phyloP scores from a whole-genome alignment of 2,888 invertebrate genomes.

The Amphipoea oculea region DNA sequence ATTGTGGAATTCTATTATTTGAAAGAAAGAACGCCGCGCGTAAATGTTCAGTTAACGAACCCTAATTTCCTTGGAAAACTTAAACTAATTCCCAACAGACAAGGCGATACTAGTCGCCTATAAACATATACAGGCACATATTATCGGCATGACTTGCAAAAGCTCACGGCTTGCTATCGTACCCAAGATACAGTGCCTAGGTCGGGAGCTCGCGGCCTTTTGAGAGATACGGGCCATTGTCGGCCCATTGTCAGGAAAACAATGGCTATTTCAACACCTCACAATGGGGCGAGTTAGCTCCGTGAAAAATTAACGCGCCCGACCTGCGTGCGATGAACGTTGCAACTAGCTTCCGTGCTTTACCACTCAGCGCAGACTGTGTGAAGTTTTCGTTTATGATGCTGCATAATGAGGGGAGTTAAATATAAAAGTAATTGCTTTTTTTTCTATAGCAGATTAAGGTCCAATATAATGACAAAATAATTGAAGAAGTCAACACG shows the following conservation, averaged over 20 bases:
- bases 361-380: constrained; percentile 12
- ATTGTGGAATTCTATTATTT: neutral
- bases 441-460: neutral
- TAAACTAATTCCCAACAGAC: neutral
- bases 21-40: no score
- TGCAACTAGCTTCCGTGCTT: constrained; percentile 63
- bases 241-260: constrained; percentile 80
- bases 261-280: constrained; percentile 82
- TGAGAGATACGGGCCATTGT: constrained; percentile 82
- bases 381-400: constrained; percentile 38
- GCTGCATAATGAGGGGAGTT: constrained; percentile 7
- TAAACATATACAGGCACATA: constrained; percentile 21
- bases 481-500: no score
- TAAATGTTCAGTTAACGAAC: neutral
- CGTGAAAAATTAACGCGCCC: constrained; percentile 83
- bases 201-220: constrained; percentile 80
- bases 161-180: constrained; percentile 65
- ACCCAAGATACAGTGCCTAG: constrained; percentile 70
- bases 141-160: constrained; percentile 62
- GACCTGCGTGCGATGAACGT: constrained; percentile 75
- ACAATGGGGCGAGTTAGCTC: constrained; percentile 81
- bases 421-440: neutral
- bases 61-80: neutral
- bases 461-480: no score
- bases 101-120: neutral